These are phyloP conservation scores for Diplosoma virens DNA, from an alignment of 23 tunicate genomes.

Conservation along the genomic window DNA sequence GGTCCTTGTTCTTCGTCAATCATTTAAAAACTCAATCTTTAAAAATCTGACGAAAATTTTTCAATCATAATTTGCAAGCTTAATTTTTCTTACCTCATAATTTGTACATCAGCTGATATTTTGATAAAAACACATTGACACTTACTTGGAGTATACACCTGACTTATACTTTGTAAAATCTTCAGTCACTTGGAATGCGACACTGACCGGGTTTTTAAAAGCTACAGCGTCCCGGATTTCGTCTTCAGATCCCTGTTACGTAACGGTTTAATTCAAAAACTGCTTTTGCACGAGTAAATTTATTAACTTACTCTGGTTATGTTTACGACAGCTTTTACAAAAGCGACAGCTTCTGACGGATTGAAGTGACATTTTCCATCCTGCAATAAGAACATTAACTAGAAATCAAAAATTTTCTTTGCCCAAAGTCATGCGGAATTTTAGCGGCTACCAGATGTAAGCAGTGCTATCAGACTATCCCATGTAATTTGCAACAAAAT, in stretches of 20 bases:
- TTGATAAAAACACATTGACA: neutral
- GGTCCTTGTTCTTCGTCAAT: too few relatives aligned
- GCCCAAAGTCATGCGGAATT: too few relatives aligned
- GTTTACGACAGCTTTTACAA: constrained; percentile 68
- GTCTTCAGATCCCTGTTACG: constrained; percentile 57
- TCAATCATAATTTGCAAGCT: too few relatives aligned
- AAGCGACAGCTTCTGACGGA: constrained; percentile 48
- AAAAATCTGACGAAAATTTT: too few relatives aligned
- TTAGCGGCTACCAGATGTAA: too few relatives aligned
- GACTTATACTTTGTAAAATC: constrained; percentile 80
- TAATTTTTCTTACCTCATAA: too few relatives aligned
- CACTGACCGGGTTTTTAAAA: constrained; percentile 68
- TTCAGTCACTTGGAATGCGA: constrained; percentile 81
- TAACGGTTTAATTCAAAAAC: neutral
- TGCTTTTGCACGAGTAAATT: neutral
- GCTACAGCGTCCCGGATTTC: constrained; percentile 67
- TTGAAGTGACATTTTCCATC: constrained; percentile 67
- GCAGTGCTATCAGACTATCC: too few relatives aligned
- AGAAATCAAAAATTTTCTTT: too few relatives aligned
- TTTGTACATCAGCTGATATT: too few relatives aligned
- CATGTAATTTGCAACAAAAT: too few relatives aligned
- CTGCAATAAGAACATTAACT: constrained; percentile 1
- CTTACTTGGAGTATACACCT: constrained; percentile 86
- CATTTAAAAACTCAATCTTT: too few relatives aligned
- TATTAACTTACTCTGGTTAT: constrained; percentile 56